These are phyloP conservation scores for Bombylius major DNA, from an alignment of 2,888 invertebrate species.

Conservation along the genomic window DNA sequence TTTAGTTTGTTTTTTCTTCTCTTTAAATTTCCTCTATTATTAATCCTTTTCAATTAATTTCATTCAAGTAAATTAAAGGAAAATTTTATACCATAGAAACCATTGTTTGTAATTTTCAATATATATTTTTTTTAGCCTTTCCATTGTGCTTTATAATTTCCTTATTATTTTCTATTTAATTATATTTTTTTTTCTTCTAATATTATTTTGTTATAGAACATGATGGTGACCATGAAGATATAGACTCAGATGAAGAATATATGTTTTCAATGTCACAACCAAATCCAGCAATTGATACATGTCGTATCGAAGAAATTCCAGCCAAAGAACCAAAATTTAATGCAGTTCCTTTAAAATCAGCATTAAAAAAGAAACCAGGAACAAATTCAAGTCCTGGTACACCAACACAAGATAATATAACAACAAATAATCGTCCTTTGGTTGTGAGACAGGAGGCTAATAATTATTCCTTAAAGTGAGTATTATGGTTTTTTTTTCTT, in stretches of 20 bases:
- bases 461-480: slow-evolving; percentile 71
- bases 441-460: slow-evolving; percentile 62
- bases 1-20: too few relatives aligned
- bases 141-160: not conserved
- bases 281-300: slow-evolving; percentile 62
- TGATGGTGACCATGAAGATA: slow-evolving; percentile 49
- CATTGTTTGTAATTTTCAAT: not conserved
- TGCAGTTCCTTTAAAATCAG: slow-evolving; percentile 84
- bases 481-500: slow-evolving; percentile 16
- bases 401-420: slow-evolving; percentile 48
- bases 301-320: slow-evolving; percentile 80
- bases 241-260: slow-evolving; percentile 53
- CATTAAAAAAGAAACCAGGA: slow-evolving; percentile 67
- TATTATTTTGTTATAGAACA: slow-evolving; percentile 24
- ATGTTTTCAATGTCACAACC: slow-evolving; percentile 46
- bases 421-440: slow-evolving; percentile 42
- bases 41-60: too few relatives aligned
- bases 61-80: too few relatives aligned
- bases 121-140: not conserved
- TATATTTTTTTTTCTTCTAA: not conserved
- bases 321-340: slow-evolving; percentile 86
- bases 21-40: too few relatives aligned
- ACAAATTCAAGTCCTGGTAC: slow-evolving; percentile 54
- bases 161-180: not conserved
- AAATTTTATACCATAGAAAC: too few relatives aligned